Conservation (phyloP, 2,888 invertebrate species). For the Desoria tigrina region DNA sequence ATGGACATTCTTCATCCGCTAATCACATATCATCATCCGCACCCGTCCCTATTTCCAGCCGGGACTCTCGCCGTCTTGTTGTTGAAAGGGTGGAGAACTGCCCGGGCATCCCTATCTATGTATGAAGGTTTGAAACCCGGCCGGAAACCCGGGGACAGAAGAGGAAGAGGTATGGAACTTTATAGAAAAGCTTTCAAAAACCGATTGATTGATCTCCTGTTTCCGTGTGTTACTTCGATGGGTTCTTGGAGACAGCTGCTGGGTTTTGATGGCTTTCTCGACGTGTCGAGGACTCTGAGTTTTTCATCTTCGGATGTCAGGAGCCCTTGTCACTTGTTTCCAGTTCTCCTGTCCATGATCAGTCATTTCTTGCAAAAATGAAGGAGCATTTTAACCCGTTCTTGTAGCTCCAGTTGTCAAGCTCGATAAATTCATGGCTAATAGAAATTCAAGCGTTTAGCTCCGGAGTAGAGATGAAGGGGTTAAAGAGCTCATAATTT, state of each 20-base stretch:
- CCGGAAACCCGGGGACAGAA: too few relatives aligned
- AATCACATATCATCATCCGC: slow-evolving; percentile 18
- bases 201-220: slow-evolving; percentile 34
- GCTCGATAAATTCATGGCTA: too few relatives aligned
- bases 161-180: background rate
- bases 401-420: too few relatives aligned
- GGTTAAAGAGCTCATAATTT: too few relatives aligned
- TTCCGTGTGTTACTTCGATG: slow-evolving; percentile 23
- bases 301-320: too few relatives aligned
- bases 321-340: background rate
- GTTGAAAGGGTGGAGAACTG: slow-evolving; percentile 3
- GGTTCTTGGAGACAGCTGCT: slow-evolving; percentile 15
- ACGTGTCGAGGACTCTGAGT: too few relatives aligned
- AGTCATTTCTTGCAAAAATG: too few relatives aligned
- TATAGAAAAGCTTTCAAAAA: slow-evolving; percentile 18
- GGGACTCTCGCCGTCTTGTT: too few relatives aligned
- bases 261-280: slow-evolving; percentile 4
- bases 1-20: slow-evolving; percentile 19
- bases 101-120: background rate
- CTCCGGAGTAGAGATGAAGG: too few relatives aligned
- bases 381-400: too few relatives aligned
- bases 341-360: too few relatives aligned
- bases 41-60: background rate
- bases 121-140: background rate
- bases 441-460: too few relatives aligned